Evolutionary conservation across 2,113 vertebrate species (phyloP).

Genomic region (Parotia lawesii): DNA sequence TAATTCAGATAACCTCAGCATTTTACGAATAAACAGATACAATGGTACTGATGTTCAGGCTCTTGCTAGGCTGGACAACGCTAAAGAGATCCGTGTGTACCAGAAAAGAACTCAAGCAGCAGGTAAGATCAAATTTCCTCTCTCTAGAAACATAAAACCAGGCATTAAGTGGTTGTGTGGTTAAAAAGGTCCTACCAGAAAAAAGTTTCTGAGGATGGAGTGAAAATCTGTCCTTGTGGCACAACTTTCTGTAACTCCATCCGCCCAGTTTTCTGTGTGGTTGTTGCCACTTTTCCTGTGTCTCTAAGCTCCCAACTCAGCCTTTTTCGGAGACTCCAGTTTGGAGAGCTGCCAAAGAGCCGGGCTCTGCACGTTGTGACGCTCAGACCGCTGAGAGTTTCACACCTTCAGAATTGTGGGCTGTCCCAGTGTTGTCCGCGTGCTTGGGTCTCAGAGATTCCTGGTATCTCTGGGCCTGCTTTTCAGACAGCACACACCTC

Average conservation of each 20-base stretch:
- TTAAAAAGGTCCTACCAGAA: neutral
- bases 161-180: too few species aligned
- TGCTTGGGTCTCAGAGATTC: neutral
- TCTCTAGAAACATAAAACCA: neutral
- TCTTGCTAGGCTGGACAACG: slow-evolving; percentile 77
- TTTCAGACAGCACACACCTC: neutral
- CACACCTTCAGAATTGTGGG: fast-evolving
- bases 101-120: slow-evolving; percentile 88
- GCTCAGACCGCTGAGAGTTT: neutral
- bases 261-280: neutral
- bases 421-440: fast-evolving
- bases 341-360: neutral
- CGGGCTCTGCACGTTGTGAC: fast-evolving
- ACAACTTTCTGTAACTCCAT: neutral
- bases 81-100: slow-evolving; percentile 80
- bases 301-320: neutral
- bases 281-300: neutral
- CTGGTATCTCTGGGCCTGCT: neutral
- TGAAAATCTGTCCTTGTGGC: neutral
- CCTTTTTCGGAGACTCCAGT: neutral
- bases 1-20: slow-evolving; percentile 76
- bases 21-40: slow-evolving; percentile 89
- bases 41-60: slow-evolving; percentile 81
- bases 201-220: neutral
- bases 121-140: slow-evolving; percentile 73